These are phyloP conservation scores for Alouatta palliata DNA, from an alignment of 2,113 vertebrate species.

Conservation along the genomic window DNA sequence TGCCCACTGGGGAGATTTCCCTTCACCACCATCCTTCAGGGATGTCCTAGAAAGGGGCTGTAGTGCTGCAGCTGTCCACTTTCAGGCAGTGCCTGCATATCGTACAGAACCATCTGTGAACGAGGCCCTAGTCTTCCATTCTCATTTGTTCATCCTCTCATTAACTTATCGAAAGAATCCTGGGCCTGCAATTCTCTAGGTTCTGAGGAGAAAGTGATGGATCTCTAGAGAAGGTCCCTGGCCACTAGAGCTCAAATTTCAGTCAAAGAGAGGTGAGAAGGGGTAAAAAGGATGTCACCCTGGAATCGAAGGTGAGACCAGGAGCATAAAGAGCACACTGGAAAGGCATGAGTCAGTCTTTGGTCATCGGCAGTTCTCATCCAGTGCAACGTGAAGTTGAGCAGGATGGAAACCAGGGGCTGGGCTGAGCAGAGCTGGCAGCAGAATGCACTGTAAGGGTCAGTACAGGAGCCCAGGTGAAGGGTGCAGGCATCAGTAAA, in stretches of 20 bases:
- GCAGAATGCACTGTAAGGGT: background rate
- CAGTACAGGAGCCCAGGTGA: background rate
- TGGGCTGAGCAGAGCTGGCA: background rate
- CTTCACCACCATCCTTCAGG: too few species aligned
- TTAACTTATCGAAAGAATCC: background rate
- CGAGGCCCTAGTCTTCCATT: too few species aligned
- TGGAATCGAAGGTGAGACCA: background rate
- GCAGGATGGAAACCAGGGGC: background rate
- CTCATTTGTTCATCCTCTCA: background rate
- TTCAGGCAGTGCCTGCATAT: too few species aligned
- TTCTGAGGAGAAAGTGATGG: background rate
- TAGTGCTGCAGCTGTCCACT: too few species aligned
- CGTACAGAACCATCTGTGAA: too few species aligned
- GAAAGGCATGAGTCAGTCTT: background rate
- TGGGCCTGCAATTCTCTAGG: background rate
- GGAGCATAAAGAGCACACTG: background rate
- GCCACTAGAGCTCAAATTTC: background rate
- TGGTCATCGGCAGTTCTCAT: background rate
- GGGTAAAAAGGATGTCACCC: background rate
- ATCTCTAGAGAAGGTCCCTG: background rate
- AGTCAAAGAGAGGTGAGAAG: background rate
- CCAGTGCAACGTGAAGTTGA: background rate
- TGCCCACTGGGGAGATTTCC: too few species aligned
- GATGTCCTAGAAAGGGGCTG: too few species aligned
- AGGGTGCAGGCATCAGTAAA: background rate